Evolutionary conservation across 2,888 invertebrate species (phyloP).

Genomic region (Vesta saturnalis): DNA sequence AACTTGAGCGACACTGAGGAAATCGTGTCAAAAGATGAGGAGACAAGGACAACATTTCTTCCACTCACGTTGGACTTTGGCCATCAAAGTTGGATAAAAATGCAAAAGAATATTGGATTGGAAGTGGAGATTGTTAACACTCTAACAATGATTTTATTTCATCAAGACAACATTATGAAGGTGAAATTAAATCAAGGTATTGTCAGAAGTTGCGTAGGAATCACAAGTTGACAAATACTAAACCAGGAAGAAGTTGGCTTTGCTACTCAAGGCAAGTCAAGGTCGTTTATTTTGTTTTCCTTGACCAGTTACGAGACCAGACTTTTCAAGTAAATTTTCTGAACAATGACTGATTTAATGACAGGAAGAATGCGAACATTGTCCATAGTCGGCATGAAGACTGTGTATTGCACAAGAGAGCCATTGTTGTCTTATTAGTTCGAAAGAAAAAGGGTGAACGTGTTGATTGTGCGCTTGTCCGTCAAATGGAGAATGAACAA

Average conservation of each 20-base stretch:
- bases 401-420: neutral
- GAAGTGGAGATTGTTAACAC: neutral
- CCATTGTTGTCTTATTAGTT: no score
- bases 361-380: no score
- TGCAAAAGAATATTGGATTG: neutral
- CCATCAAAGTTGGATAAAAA: neutral
- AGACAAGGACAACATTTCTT: neutral
- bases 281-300: no score
- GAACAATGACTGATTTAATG: neutral
- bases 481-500: neutral
- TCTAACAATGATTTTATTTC: neutral
- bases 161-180: neutral
- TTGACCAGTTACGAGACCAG: no score
- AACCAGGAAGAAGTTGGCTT: neutral
- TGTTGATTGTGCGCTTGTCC: neutral
- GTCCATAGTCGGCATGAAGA: neutral
- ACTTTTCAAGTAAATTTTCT: neutral
- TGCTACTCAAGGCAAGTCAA: neutral
- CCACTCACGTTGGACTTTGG: neutral
- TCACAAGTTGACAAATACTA: neutral
- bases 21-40: neutral
- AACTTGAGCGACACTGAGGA: neutral
- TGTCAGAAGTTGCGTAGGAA: no score
- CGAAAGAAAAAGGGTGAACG: no score
- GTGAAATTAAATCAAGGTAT: neutral